Evolutionary conservation across 2,113 vertebrate species (phyloP), one percentile per base, ranked within the genome.

Genomic region (Prionailurus viverrinus): DNA sequence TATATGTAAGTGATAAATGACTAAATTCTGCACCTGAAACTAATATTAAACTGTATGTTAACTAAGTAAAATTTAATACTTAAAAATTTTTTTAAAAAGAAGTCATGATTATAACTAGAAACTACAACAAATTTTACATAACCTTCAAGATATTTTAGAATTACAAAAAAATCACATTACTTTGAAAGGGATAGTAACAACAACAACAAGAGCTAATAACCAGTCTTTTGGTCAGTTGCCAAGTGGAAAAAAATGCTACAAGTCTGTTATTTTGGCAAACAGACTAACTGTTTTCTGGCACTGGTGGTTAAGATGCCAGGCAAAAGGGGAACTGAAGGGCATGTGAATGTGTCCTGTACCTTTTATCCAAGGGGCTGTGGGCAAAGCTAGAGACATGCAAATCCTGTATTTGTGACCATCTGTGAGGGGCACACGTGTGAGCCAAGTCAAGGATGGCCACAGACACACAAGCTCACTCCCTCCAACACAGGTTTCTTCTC

Each of bases 161-260:
- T 68, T 89, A 74, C 36, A 36, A 97, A 51, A 51, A 95, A 92
- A 84, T 61, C 27, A 76, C 31, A 78, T 63, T 66, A 51, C 53
- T 82, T 66, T 96, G 73, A 80, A 96, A 92, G 83, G 66, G n/a
- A 84, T 4, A 91, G 48, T 31, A 81, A 95, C 41, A 48, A 58
- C 41, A 73, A 71, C 69, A 78, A 78, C 51, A 83, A 48, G 63
- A 92, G 74, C 39, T 82, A 89, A 48, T 4, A 95, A 48, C 15
- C 7, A 23, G 41, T 29, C 31, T 33, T 95, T 90, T 7, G 88
- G 68, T 78, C 61, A 82, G 91, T 33, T 69, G 11, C 68, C 10
- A 31, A 51, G 33, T 21, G 4, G 4, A 18, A 31, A 55, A 33
- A 65, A 27, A 36, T 15, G 48, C 4, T 39, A 39, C 41, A 69